These are phyloP conservation scores for Leptobrachium leishanense DNA, from an alignment of 2,113 vertebrate species.

Conservation along the genomic window DNA sequence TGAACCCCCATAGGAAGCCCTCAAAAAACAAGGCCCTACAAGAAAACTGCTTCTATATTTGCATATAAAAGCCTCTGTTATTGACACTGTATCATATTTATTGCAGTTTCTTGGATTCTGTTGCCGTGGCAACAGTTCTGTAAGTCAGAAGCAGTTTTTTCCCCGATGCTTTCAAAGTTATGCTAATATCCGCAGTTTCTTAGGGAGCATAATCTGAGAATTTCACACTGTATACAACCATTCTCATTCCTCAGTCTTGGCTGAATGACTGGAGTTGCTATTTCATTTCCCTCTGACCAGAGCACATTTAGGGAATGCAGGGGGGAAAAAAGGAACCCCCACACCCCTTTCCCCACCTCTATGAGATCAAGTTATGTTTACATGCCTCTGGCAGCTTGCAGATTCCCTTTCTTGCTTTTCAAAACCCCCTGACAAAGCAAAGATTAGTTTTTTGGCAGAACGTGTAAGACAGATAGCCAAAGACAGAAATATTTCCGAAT, in stretches of 20 bases:
- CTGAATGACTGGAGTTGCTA: conserved; percentile 25
- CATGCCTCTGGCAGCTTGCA: conserved; percentile 42
- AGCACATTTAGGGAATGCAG: background rate
- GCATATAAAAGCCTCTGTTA: conserved; percentile 61
- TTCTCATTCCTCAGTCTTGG: conserved; percentile 50
- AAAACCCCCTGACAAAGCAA: conserved; percentile 46
- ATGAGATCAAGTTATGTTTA: conserved; percentile 44
- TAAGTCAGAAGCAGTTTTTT: conserved; percentile 55
- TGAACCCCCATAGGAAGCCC: conserved; percentile 34
- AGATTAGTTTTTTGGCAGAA: conserved; percentile 42
- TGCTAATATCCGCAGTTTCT: conserved; percentile 61
- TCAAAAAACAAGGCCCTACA: conserved; percentile 25
- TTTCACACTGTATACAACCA: conserved; percentile 53
- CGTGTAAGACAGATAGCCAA: conserved; percentile 51
- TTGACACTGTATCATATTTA: conserved; percentile 66
- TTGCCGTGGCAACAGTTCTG: conserved; percentile 63
- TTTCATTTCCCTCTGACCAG: background rate
- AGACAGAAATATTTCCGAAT: conserved; percentile 47
- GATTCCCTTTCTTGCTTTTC: conserved; percentile 46
- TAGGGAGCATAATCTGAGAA: conserved; percentile 58
- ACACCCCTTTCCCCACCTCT: conserved; percentile 29
- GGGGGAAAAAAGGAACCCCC: background rate
- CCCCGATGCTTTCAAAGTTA: conserved; percentile 59
- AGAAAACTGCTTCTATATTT: conserved; percentile 52
- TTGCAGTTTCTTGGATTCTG: conserved; percentile 59